phyloP scores from a whole-genome alignment of 2,888 invertebrate genomes.

The Caenorhabditis plicata region DNA sequence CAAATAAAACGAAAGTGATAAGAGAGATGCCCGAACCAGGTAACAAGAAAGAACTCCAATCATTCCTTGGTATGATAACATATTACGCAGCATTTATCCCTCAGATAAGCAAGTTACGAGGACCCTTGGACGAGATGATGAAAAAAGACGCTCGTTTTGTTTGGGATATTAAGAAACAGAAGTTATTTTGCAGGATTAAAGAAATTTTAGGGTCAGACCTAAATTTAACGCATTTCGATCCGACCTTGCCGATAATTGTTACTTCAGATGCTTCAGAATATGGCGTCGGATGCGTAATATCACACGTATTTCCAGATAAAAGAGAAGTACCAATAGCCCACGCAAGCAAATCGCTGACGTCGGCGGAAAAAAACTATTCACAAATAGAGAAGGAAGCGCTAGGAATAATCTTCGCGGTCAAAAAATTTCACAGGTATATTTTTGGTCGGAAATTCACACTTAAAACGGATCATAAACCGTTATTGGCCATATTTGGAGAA shows the following conservation, averaged over 20 bases:
- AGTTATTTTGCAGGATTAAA: slow-evolving; percentile 2
- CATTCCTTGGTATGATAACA: slow-evolving; percentile 28
- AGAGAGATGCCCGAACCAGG: slow-evolving; percentile 16
- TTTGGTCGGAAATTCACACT: slow-evolving; percentile 65
- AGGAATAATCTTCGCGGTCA: slow-evolving; percentile 65
- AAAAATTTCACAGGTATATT: slow-evolving; percentile 67
- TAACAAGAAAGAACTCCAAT: slow-evolving; percentile 10
- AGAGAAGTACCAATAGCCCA: slow-evolving; percentile 46
- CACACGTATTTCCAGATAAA: slow-evolving; percentile 45
- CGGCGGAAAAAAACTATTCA: slow-evolving; percentile 66
- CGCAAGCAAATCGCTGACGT: slow-evolving; percentile 37
- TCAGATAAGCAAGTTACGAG: slow-evolving; percentile 3
- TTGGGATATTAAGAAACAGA: slow-evolving; percentile 3
- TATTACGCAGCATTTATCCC: slow-evolving; percentile 27
- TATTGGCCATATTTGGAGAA: slow-evolving; percentile 66
- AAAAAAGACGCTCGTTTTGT: slow-evolving; percentile 7
- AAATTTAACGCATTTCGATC: slow-evolving; percentile 31
- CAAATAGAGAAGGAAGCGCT: slow-evolving; percentile 67
- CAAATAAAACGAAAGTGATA: slow-evolving; percentile 27
- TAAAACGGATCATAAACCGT: slow-evolving; percentile 68
- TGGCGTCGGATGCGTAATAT: slow-evolving; percentile 45
- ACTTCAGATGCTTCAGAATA: slow-evolving; percentile 41
- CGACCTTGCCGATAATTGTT: slow-evolving; percentile 13
- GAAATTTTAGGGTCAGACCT: slow-evolving; percentile 2
- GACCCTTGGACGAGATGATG: slow-evolving; percentile 9